Percentiles rank a stretch among this genome's conserved stretches.
phyloP scores from a whole-genome alignment of 2,888 invertebrate species.

The Kryphioiulus occultus region DNA sequence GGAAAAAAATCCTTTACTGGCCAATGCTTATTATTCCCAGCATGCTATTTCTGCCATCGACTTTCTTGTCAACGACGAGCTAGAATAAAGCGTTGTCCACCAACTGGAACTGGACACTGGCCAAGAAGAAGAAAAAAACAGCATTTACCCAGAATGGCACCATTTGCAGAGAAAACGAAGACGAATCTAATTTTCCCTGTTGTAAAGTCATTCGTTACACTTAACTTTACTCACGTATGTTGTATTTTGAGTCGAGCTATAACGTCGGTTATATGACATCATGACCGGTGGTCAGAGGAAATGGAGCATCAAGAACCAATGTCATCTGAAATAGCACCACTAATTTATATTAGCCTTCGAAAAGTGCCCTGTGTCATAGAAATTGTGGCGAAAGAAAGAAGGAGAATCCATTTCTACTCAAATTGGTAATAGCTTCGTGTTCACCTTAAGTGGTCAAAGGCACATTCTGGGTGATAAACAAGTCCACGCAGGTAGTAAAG shows the following conservation, averaged over 20 bases:
- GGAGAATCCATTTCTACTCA: not conserved
- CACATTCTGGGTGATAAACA: not conserved
- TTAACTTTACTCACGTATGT: constrained; percentile 3
- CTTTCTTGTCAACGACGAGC: not conserved
- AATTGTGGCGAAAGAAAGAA: not conserved
- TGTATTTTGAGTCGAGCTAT: constrained; percentile 1
- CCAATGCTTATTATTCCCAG: constrained; percentile 18
- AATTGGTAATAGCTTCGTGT: not conserved
- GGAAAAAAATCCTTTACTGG: not conserved
- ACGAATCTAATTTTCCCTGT: constrained; percentile 31
- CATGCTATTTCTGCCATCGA: constrained; percentile 10
- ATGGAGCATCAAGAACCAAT: constrained; percentile 3
- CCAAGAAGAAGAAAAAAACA: constrained; percentile 8
- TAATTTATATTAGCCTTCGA: constrained; percentile 27
- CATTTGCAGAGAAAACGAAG: constrained; percentile 1
- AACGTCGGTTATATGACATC: not conserved
- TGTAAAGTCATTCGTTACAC: constrained; percentile 31
- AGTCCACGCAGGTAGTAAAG: not conserved
- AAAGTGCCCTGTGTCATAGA: not conserved
- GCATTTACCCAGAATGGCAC: constrained; percentile 29
- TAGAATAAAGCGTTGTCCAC: not conserved
- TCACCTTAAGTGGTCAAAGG: not conserved
- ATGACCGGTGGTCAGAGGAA: constrained; percentile 1
- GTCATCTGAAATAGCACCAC: constrained; percentile 1
- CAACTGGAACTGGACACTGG: not conserved